Evolutionary conservation across 2,113 vertebrate species (phyloP), one percentile per base, ranked within the genome.

Genomic region (Chaetodon trifascialis): DNA sequence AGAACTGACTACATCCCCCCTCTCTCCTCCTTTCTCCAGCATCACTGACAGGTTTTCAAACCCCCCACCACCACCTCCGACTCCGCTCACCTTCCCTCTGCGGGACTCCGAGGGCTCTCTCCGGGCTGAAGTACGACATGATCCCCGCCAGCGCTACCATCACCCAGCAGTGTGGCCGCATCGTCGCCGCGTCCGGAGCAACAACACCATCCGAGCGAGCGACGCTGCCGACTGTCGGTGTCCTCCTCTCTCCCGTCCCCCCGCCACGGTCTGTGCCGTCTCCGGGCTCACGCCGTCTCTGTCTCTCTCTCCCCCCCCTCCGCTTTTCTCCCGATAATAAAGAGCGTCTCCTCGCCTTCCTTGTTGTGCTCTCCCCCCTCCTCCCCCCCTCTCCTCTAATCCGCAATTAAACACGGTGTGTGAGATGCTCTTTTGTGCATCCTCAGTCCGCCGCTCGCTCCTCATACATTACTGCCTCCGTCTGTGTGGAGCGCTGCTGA

Each of bases 41-140:
- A 90, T 93, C 91, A 82, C 82, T 91, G 90, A 90, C 81, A 90
- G 81, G 40, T 79, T 86, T 77, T 75, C 60, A 76, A 55, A 4
- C 62, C 44, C 56, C 83, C 68, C 64, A 3, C 64, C 54, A 11
- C 75, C 77, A 62, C 72, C 77, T 47, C 81, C 89, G 76, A 55
- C 89, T 78, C 81, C 54, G 88, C 96, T 97, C 95, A 97, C 97
- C 97, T 93, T 96, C 96, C 90, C 96, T 95, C 94, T 96, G 96
- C 92, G 97, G 97, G 89, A 96, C 96, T 93, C 96, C 97, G 84
- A 97, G 95, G 74, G 95, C 95, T 94, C 95, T 95, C 89, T 96
- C 96, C 79, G 96, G 96, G 94, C 94, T 95, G 88, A 96, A 94
- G 95, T 94, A 96, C 85, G 95, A 95, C 95, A 96, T 95, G 88